Percentiles rank a stretch among this genome's conserved stretches.
These are phyloP conservation scores for Pangasius sanitwongsei DNA, from an alignment of 2,797 vertebrate species.

Conservation along the genomic window DNA sequence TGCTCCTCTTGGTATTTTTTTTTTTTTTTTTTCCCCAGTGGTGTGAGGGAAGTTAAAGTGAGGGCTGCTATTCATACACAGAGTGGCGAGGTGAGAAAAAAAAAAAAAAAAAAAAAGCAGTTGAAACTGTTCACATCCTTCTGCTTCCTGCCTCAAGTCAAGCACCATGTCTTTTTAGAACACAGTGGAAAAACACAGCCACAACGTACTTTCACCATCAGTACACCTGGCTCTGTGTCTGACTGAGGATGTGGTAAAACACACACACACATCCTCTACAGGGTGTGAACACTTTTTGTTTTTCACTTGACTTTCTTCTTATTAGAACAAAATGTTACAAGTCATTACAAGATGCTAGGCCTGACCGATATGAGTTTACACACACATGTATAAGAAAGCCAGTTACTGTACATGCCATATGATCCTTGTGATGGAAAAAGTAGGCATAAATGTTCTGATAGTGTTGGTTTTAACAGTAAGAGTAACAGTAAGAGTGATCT, in stretches of 20 bases:
- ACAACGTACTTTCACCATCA: not conserved
- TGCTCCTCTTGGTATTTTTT: not conserved
- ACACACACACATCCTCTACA: conserved; percentile 11
- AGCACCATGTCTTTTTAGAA: conserved; percentile 14
- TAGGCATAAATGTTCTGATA: too few relatives aligned
- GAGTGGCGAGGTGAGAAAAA: not conserved
- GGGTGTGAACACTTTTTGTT: conserved; percentile 27
- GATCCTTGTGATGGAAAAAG: not conserved
- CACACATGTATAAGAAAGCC: too few relatives aligned
- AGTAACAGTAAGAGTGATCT: too few relatives aligned
- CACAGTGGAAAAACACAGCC: conserved; percentile 5
- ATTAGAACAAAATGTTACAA: not conserved
- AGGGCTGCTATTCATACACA: not conserved
- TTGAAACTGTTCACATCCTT: conserved; percentile 2
- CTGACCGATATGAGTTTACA: not conserved
- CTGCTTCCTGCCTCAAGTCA: conserved; percentile 9
- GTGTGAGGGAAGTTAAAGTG: not conserved
- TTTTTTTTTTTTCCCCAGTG: not conserved
- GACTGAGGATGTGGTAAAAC: conserved; percentile 41
- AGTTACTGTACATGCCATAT: not conserved
- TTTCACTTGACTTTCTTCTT: not conserved
- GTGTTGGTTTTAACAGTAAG: too few relatives aligned
- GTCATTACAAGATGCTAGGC: not conserved
- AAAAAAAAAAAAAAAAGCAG: not conserved
- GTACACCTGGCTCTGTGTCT: conserved; percentile 11